Evolutionary conservation across 2,888 invertebrate genomes (phyloP), one percentile per base, ranked within the genome.

Genomic region (Drepanosiphum platanoidis): DNA sequence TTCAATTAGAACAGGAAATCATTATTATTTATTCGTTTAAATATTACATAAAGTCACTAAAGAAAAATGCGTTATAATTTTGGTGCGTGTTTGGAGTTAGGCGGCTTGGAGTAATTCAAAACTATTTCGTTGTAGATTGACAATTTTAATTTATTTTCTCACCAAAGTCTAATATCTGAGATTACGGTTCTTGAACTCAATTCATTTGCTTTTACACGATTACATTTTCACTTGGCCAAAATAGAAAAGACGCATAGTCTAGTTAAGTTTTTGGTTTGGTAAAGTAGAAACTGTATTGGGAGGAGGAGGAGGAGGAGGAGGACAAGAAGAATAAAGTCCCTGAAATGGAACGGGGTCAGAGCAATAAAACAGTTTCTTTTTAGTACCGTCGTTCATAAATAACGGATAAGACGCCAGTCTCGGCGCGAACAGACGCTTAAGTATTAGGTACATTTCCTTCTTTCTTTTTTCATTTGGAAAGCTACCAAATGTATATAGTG

Each of bases 371-470:
- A 75, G 84, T 84, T 84, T 83, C 64, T 83, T 66, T 52, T 74
- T 83, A 83, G 74, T 83, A 15, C 83, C 36, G 83, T 27, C 72
- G 84, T 75, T 84, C 84, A 84, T 84, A 84, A 84, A 84, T 84
- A 84, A 84, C 83, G 83, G 83, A 75, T 83, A 83, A 83, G 83
- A 83, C 84, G 84, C 84, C 84, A 75, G 84, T 84, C 66, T 84
- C 75, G 66, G 75, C 52, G 22, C 15, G 34, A 74, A 75, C 66
- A 66, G 84, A 75, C 82, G 84, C 46, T 84, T 81, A 66, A 84
- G 75, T 75, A 84, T 68, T 75, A 75, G 75, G 75, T 84, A 52
- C 75, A 75, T 84, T 77, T 84, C 46, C 36, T 80, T 27, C 11
- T 70, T 64, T 61, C 42, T 70, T 68, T 66, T 75, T 84, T 66